phyloP scores from a whole-genome alignment of 2,113 vertebrate species.

The Eulemur rufifrons region DNA sequence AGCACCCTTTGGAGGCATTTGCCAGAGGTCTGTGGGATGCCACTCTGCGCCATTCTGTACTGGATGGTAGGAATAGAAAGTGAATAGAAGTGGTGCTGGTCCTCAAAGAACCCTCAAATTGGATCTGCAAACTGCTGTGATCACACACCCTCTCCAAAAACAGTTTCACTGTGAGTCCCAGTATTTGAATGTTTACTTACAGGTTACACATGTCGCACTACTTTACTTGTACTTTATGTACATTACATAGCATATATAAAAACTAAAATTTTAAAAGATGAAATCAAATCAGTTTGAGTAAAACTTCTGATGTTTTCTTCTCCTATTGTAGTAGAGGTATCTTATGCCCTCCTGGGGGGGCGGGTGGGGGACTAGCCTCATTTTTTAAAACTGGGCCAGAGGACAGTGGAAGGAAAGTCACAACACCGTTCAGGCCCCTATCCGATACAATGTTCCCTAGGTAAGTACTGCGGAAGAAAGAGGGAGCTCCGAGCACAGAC shows the following conservation, averaged over 20 bases:
- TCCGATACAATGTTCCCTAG: not conserved
- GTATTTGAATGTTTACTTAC: not conserved
- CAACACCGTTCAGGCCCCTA: not conserved
- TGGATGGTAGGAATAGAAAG: not conserved
- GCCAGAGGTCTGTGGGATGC: not conserved
- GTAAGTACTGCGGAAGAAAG: not conserved
- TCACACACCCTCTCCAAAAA: not conserved
- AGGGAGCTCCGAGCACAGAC: not conserved
- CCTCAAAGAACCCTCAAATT: not conserved
- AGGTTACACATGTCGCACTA: not conserved
- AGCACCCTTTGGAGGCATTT: not conserved
- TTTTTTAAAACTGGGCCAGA: not conserved
- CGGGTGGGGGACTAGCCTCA: rapidly evolving
- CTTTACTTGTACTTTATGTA: not conserved
- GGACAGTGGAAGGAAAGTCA: not conserved
- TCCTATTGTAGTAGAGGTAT: not conserved
- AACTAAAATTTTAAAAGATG: not conserved
- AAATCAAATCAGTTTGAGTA: not conserved
- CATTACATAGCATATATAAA: not conserved
- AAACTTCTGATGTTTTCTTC: not conserved
- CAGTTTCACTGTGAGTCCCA: not conserved
- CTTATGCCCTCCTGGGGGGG: not conserved
- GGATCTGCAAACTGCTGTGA: not conserved
- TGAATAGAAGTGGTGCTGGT: not conserved
- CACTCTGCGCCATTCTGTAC: not conserved